phyloP scores from a whole-genome alignment of 2,888 invertebrate genomes.

The Dryobota labecula region DNA sequence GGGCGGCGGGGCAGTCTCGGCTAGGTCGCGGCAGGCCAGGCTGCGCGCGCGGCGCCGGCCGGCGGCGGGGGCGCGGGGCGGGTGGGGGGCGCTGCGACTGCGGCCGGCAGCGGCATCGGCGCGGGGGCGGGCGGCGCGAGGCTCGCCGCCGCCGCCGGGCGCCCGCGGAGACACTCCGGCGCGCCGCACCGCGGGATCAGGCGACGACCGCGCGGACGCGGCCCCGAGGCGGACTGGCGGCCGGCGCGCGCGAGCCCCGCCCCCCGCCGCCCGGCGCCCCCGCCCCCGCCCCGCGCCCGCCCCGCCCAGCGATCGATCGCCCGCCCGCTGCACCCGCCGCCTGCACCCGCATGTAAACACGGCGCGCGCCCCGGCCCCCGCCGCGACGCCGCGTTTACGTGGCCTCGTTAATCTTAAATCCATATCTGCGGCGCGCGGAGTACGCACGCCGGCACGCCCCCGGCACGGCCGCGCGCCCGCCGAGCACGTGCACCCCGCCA shows the following conservation, averaged over 20 bases:
- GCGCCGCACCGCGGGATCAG: slow-evolving; percentile 84
- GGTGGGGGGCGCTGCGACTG: slow-evolving; percentile 77
- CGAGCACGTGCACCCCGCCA: slow-evolving; percentile 50
- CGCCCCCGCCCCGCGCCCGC: slow-evolving; percentile 72
- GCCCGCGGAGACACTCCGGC: slow-evolving; percentile 87
- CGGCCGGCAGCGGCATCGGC: slow-evolving; percentile 87
- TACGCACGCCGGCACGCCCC: slow-evolving; percentile 75
- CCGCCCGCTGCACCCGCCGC: slow-evolving; percentile 91
- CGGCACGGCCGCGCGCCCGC: slow-evolving; percentile 60
- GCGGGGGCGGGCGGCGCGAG: slow-evolving; percentile 89
- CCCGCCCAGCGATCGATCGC: slow-evolving; percentile 85
- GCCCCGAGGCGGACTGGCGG: slow-evolving; percentile 88
- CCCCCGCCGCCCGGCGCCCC: slow-evolving; percentile 73
- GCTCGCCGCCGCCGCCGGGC: slow-evolving; percentile 89
- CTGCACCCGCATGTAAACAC: slow-evolving; percentile 86
- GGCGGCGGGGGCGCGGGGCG: slow-evolving; percentile 81
- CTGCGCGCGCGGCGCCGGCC: slow-evolving; percentile 83
- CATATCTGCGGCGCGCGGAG: slow-evolving; percentile 82
- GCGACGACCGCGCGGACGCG: slow-evolving; percentile 89
- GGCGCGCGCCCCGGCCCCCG: slow-evolving; percentile 92
- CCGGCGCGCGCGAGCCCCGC: slow-evolving; percentile 77
- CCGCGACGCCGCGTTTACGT: slow-evolving; percentile 78
- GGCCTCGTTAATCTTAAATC: slow-evolving; percentile 88
- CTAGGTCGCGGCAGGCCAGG: slow-evolving; percentile 77
- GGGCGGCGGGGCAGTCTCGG: slow-evolving; percentile 85